Percentiles rank a stretch among this genome's conserved stretches.
Evolutionary conservation across 2,797 vertebrate species (phyloP).

Genomic region (Enteromius viviparus): DNA sequence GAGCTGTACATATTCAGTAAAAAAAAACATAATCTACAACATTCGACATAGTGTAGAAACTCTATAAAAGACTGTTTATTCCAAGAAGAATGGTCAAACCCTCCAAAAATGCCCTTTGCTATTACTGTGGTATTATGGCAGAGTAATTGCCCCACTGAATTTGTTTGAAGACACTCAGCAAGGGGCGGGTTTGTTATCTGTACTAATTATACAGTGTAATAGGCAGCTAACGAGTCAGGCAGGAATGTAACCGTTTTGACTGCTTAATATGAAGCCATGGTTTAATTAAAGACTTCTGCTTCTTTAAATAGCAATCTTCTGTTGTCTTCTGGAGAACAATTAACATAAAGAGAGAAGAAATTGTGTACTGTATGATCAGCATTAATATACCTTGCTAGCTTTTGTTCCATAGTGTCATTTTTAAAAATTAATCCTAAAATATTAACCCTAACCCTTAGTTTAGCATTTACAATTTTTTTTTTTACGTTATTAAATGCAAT

Average conservation of each 20-base stretch:
- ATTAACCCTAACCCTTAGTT: neutral
- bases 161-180: constrained; percentile 46
- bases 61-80: constrained; percentile 27
- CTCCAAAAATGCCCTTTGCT: constrained; percentile 47
- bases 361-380: constrained; percentile 2
- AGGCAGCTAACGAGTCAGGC: constrained; percentile 56
- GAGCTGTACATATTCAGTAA: neutral
- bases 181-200: constrained; percentile 49
- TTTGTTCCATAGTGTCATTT: neutral
- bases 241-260: constrained; percentile 49
- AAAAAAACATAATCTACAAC: neutral
- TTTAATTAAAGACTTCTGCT: constrained; percentile 52
- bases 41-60: constrained; percentile 18
- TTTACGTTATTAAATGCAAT: neutral
- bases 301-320: constrained; percentile 58
- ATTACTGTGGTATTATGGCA: constrained; percentile 59
- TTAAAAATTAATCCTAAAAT: neutral
- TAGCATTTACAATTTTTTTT: neutral
- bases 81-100: constrained; percentile 54
- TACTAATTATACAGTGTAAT: constrained; percentile 70
- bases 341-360: constrained; percentile 30
- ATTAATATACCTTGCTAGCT: constrained; percentile 11
- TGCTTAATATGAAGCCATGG: constrained; percentile 42
- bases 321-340: constrained; percentile 40
- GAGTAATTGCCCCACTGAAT: constrained; percentile 53